Evolutionary conservation across 2,113 vertebrate species (phyloP).

Genomic region (Cheilinus undulatus): DNA sequence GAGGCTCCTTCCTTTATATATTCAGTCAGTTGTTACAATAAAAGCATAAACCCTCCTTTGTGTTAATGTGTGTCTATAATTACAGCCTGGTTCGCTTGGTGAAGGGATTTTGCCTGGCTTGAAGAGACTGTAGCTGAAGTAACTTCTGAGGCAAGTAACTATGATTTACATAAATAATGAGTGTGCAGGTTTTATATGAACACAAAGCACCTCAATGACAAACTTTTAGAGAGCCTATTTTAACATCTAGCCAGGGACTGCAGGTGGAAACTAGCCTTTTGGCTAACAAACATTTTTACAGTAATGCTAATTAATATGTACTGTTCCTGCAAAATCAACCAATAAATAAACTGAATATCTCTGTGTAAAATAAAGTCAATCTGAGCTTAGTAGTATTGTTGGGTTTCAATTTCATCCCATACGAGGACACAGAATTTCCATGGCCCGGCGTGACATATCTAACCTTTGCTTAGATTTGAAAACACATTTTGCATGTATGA

Average conservation of each 20-base stretch:
- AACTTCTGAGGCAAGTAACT: no score
- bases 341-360: no score
- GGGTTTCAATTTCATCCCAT: neutral
- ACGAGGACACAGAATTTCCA: neutral
- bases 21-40: neutral
- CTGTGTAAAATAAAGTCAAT: neutral
- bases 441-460: neutral
- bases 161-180: neutral
- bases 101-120: neutral
- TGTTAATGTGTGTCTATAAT: neutral
- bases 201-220: neutral
- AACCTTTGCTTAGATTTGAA: slow-evolving; percentile 21
- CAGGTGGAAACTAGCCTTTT: no score
- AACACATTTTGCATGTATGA: slow-evolving; percentile 66
- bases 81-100: neutral
- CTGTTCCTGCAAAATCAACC: no score
- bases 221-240: no score
- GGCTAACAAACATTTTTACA: no score
- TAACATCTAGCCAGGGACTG: no score
- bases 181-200: neutral
- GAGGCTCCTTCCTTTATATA: neutral
- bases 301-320: no score
- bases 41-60: neutral
- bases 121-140: neutral
- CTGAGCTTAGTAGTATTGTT: neutral